phyloP scores from a whole-genome alignment of 2,888 invertebrate species.

The Leptinotarsa peninsularis region DNA sequence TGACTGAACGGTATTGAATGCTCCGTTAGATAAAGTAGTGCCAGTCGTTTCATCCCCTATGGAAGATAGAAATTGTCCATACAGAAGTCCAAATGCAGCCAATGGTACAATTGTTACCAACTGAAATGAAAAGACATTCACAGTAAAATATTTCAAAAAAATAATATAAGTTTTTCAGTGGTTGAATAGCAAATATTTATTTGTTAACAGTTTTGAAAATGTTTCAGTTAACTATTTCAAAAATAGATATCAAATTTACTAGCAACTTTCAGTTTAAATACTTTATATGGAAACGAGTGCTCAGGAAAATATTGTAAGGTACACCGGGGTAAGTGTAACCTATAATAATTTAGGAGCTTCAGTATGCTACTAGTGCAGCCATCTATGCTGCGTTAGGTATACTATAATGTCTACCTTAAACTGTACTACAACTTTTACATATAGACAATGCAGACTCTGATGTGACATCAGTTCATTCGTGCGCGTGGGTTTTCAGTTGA shows the following conservation, averaged over 20 bases:
- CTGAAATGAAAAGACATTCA: slow-evolving; percentile 64
- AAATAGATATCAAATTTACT: too few species aligned
- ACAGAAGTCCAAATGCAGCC: slow-evolving; percentile 78
- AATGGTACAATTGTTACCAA: slow-evolving; percentile 76
- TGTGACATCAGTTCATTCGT: too few species aligned
- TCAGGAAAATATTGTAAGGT: too few species aligned
- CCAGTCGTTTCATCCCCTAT: slow-evolving; percentile 78
- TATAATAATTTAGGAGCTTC: background rate
- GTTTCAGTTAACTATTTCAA: too few species aligned
- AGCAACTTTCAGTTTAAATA: too few species aligned
- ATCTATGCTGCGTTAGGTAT: too few species aligned
- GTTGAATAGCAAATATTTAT: too few species aligned
- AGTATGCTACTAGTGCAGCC: background rate
- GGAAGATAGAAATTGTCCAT: slow-evolving; percentile 75
- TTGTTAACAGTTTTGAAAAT: too few species aligned
- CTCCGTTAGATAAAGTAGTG: slow-evolving; percentile 76
- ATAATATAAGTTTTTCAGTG: too few species aligned
- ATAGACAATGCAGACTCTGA: background rate
- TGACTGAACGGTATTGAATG: slow-evolving; percentile 75
- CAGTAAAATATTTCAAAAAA: too few species aligned
- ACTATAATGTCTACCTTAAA: background rate
- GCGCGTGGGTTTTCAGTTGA: too few species aligned
- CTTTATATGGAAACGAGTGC: too few species aligned
- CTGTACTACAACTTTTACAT: background rate
- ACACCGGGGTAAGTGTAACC: slow-evolving; percentile 27